phyloP scores from a whole-genome alignment of 2,888 invertebrate species.

The Malacosoma neustria region DNA sequence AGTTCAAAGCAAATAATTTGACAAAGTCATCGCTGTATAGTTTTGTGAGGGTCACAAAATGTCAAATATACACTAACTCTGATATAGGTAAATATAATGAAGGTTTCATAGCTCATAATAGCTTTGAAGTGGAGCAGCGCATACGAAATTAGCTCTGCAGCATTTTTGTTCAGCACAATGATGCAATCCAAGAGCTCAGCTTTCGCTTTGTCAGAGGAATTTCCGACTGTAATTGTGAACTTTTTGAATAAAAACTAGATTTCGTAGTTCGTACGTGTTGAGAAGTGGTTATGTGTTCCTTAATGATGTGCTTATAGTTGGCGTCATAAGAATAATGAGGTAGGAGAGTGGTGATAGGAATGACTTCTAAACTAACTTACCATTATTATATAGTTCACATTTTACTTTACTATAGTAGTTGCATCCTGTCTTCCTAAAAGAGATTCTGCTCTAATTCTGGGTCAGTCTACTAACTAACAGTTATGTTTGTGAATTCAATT shows the following conservation, averaged over 20 bases:
- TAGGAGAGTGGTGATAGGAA: neutral
- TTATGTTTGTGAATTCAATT: no score
- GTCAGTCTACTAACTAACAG: no score
- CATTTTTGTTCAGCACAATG: conserved; percentile 64
- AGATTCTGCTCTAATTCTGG: no score
- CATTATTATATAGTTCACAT: no score
- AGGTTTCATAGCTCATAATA: conserved; percentile 31
- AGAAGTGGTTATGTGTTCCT: conserved; percentile 32
- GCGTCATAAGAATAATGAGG: conserved; percentile 5
- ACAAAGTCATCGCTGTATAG: no score
- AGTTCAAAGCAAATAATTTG: no score
- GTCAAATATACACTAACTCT: no score
- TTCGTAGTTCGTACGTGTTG: conserved; percentile 26
- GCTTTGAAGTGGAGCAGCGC: conserved; percentile 41
- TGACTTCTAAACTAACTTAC: neutral
- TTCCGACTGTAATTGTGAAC: conserved; percentile 49
- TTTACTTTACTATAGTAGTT: no score
- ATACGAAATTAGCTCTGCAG: conserved; percentile 59
- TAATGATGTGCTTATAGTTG: conserved; percentile 19
- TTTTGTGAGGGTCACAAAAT: no score
- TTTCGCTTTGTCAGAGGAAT: conserved; percentile 46
- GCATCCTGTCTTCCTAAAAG: no score
- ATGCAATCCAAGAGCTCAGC: conserved; percentile 49
- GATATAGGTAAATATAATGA: no score
- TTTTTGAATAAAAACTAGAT: conserved; percentile 52